phyloP scores from a whole-genome alignment of 2,797 vertebrate genomes.

The Galago senegalensis region DNA sequence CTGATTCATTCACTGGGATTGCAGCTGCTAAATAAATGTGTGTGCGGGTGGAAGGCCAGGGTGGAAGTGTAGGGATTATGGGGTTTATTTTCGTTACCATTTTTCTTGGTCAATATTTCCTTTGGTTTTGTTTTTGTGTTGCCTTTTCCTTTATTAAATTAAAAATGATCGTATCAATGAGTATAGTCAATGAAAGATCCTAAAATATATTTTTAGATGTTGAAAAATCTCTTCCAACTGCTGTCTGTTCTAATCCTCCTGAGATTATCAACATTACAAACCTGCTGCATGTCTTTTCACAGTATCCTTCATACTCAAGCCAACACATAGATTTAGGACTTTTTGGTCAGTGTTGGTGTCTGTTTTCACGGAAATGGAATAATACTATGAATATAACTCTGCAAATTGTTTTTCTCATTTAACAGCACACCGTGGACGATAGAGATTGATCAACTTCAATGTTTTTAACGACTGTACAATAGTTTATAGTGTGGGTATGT shows the following conservation, averaged over 20 bases:
- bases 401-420: constrained; percentile 41
- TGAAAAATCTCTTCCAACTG: constrained; percentile 28
- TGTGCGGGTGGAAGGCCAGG: not conserved
- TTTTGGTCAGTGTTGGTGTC: not conserved
- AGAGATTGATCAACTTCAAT: not conserved
- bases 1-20: not conserved
- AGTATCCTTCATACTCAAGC: constrained; percentile 42
- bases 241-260: not conserved
- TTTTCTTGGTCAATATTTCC: constrained; percentile 23
- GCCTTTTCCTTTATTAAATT: constrained; percentile 38
- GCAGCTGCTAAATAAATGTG: not conserved
- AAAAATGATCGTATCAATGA: constrained; percentile 42
- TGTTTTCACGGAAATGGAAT: constrained; percentile 58
- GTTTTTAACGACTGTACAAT: not conserved
- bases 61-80: not conserved
- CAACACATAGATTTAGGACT: not conserved
- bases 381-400: not conserved
- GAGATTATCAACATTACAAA: constrained; percentile 21
- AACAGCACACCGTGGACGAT: not conserved
- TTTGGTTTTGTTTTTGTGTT: constrained; percentile 9
- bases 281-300: not conserved
- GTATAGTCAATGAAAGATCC: not conserved
- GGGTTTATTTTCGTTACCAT: constrained; percentile 34
- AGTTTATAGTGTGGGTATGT: not conserved
- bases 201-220: not conserved